phyloP scores from a whole-genome alignment of 2,113 vertebrate species.

The Uropsilus gracilis region DNA sequence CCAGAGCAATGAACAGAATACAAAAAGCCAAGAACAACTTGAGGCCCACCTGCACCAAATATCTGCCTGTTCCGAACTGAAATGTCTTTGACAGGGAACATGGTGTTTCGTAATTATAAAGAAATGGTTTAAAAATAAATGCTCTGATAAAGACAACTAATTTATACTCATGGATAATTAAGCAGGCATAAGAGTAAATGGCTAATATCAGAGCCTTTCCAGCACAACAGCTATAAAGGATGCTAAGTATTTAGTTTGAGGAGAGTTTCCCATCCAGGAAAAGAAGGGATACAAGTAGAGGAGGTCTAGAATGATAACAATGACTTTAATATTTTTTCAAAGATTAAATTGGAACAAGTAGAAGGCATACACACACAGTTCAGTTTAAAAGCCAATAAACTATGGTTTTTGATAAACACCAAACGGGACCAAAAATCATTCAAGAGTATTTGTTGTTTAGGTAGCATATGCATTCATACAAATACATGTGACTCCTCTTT shows the following conservation, averaged over 20 bases:
- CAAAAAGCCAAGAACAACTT: neutral
- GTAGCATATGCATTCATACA: neutral
- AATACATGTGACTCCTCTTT: neutral
- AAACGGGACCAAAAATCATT: neutral
- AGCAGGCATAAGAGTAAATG: neutral
- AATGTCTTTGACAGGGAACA: slow-evolving; percentile 7
- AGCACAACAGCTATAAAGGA: neutral
- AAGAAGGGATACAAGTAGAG: neutral
- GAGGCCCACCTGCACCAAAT: neutral
- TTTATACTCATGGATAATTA: neutral
- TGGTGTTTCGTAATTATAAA: slow-evolving; percentile 38
- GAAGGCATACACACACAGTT: neutral
- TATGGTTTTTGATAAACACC: no score
- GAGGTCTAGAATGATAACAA: neutral
- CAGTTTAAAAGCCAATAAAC: neutral
- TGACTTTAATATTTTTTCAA: slow-evolving; percentile 11
- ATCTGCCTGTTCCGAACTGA: neutral
- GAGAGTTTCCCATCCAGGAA: neutral
- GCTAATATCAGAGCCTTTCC: neutral
- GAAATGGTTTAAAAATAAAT: neutral
- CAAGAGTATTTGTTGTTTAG: slow-evolving; percentile 14
- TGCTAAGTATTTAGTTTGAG: neutral
- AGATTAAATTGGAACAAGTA: neutral
- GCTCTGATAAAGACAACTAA: slow-evolving; percentile 6
- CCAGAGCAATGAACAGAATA: neutral